Evolutionary conservation across 2,797 vertebrate species (phyloP).

Genomic region (Peromyscus aztecus): DNA sequence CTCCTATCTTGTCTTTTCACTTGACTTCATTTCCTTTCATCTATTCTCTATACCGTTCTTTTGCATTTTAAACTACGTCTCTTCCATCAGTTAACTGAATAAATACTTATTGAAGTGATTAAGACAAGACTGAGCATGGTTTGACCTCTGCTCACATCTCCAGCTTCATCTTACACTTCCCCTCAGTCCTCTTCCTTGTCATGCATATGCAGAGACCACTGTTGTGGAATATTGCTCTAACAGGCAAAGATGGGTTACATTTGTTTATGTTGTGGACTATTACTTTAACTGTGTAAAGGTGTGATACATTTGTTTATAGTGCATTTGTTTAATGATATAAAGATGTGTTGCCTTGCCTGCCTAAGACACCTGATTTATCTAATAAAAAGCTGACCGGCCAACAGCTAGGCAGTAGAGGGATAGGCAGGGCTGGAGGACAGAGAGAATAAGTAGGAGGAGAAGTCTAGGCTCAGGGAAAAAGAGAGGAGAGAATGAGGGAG

Average conservation of each 20-base stretch:
- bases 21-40: not conserved
- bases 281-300: not conserved
- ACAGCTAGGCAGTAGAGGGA: not conserved
- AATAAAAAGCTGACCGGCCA: not conserved
- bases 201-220: not conserved
- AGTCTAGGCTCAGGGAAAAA: not conserved
- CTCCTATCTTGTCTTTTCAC: not conserved
- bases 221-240: not conserved
- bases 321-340: not conserved
- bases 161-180: not conserved
- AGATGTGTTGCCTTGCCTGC: not conserved
- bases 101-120: not conserved
- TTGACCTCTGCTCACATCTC: not conserved
- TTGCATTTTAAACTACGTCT: not conserved
- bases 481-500: not conserved
- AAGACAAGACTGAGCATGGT: not conserved
- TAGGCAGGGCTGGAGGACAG: fast-evolving
- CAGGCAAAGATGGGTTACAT: not conserved
- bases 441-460: not conserved
- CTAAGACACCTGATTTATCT: not conserved
- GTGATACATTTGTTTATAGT: no score
- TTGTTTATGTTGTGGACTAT: not conserved
- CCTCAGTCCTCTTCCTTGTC: not conserved
- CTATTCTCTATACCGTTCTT: not conserved
- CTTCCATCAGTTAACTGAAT: not conserved